Evolutionary conservation across 2,888 invertebrate species (phyloP).

Genomic region (Vandiemenella viatica): DNA sequence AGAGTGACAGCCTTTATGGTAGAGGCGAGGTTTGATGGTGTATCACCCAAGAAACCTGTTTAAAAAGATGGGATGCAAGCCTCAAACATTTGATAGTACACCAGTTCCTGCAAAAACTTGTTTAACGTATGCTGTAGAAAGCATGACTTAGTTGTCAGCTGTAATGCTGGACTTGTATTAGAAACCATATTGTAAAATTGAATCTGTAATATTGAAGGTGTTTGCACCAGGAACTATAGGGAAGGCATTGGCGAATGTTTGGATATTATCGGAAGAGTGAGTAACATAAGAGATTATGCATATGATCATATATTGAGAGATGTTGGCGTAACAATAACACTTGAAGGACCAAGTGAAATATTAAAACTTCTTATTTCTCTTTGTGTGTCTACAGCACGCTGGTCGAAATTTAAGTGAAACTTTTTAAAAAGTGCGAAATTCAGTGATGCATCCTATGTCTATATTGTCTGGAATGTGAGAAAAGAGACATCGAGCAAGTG

Average conservation of each 20-base stretch:
- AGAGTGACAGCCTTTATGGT: too few relatives aligned
- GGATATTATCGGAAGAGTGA: constrained; percentile 40
- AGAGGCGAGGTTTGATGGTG: too few relatives aligned
- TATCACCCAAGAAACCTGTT: too few relatives aligned
- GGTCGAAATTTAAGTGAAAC: constrained; percentile 40
- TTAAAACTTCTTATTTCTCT: constrained; percentile 31
- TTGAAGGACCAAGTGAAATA: constrained; percentile 45
- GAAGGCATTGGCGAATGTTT: constrained; percentile 33
- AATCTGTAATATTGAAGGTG: too few relatives aligned
- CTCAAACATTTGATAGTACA: too few relatives aligned
- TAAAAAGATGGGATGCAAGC: too few relatives aligned
- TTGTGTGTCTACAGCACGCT: constrained; percentile 51
- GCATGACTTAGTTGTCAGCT: too few relatives aligned
- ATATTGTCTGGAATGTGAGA: constrained; percentile 28
- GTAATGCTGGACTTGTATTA: too few relatives aligned
- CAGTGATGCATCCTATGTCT: constrained; percentile 48
- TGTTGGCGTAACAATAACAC: constrained; percentile 35
- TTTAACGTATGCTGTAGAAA: too few relatives aligned
- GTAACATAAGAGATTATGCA: constrained; percentile 37
- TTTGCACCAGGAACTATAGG: constrained; percentile 37
- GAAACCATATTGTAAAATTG: too few relatives aligned
- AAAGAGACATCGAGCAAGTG: constrained; percentile 33
- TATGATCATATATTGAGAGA: constrained; percentile 40
- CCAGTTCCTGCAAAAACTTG: too few relatives aligned
- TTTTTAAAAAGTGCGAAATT: constrained; percentile 55